Evolutionary conservation across 64 coral and sea anemone genomes (phyloP).

Genomic region (Montipora sp.): DNA sequence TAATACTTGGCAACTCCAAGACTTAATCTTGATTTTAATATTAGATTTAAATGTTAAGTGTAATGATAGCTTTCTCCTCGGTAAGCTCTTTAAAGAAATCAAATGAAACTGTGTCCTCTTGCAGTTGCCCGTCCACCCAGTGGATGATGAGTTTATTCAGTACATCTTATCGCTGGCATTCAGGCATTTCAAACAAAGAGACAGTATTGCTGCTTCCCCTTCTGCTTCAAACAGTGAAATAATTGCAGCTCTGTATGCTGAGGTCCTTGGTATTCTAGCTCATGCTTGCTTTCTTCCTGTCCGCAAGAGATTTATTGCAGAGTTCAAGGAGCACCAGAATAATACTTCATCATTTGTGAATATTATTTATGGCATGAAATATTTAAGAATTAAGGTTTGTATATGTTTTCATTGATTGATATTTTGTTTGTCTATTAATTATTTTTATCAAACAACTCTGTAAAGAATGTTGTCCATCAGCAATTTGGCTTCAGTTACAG

Average conservation of each 20-base stretch:
- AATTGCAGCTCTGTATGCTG: conserved; percentile 96
- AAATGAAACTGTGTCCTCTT: not conserved
- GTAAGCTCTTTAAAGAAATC: not conserved
- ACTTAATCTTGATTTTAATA: too few relatives aligned
- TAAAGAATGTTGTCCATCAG: too few relatives aligned
- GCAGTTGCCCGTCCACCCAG: conserved; percentile 89
- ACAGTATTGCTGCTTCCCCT: conserved; percentile 68
- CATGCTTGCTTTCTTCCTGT: conserved; percentile 85
- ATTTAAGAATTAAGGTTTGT: conserved; percentile 99
- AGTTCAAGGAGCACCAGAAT: conserved; percentile 89
- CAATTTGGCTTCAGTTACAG: too few relatives aligned
- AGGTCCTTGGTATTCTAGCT: conserved; percentile 90
- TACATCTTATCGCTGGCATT: conserved; percentile 92
- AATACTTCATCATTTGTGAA: conserved; percentile 81
- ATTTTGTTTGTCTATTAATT: too few relatives aligned
- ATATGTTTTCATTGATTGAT: not conserved
- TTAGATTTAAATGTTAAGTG: too few relatives aligned
- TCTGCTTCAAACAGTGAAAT: conserved; percentile 79
- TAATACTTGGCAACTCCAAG: too few relatives aligned
- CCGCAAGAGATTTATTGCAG: conserved; percentile 83
- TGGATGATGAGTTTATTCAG: conserved; percentile 76
- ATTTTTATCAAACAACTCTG: not conserved
- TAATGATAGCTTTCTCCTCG: too few relatives aligned
- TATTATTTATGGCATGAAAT: conserved; percentile 99
- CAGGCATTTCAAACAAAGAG: conserved; percentile 89